Evolutionary conservation across 2,113 vertebrate genomes (phyloP).

Genomic region (Archilochus colubris): DNA sequence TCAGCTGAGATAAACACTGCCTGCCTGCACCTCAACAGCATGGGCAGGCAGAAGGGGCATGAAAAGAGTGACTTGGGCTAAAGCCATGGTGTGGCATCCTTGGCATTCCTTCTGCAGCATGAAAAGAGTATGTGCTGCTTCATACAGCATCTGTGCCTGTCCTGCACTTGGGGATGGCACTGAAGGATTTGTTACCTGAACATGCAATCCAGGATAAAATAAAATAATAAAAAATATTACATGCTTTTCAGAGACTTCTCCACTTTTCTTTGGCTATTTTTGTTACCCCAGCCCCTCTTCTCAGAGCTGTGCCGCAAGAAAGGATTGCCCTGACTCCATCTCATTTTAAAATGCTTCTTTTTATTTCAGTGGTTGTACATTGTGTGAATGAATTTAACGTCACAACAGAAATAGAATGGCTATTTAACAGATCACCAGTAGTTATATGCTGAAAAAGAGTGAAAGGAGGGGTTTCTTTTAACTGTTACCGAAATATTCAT

Average conservation of each 20-base stretch:
- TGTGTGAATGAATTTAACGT: conserved; percentile 81
- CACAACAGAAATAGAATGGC: conserved; percentile 82
- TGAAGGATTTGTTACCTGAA: background rate
- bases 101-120: fast-evolving
- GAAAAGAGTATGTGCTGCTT: background rate
- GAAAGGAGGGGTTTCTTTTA: conserved; percentile 67
- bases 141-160: fast-evolving
- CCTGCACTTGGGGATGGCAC: fast-evolving
- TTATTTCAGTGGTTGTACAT: conserved; percentile 86
- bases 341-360: conserved; percentile 82
- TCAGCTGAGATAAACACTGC: background rate
- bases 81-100: fast-evolving
- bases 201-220: background rate
- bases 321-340: background rate
- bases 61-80: background rate
- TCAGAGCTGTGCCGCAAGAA: background rate
- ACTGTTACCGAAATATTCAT: conserved; percentile 74
- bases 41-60: fast-evolving
- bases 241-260: background rate
- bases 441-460: conserved; percentile 77
- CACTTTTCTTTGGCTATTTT: background rate
- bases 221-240: fast-evolving
- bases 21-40: background rate
- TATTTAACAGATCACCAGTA: conserved; percentile 81
- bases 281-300: background rate